Evolutionary conservation across 1,140 invertebrate genomes (phyloP), one percentile per base, ranked within the genome.

Genomic region (Samia ricini): DNA sequence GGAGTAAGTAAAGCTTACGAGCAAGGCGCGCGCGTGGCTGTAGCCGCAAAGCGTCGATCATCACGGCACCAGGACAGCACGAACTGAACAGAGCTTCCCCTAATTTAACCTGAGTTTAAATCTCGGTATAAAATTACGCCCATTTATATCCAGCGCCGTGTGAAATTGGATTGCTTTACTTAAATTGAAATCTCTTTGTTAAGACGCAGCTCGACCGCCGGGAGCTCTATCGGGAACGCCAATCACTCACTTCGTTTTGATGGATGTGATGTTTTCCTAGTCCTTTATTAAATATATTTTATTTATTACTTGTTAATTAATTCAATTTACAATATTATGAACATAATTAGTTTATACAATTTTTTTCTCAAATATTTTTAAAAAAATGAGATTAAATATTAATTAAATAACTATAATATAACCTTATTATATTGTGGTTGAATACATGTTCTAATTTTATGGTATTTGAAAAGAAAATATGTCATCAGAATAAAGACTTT

Each of bases 81-180:
- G 51, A 65, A 65, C 63, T 61, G 60, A 60, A 52, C 60, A 4
- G 23, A 52, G 58, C 58, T 50, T 56, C 60, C n/a, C 60, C 59
- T 71, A 72, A 71, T 65, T 66, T 61, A 76, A 64, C 57, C 52
- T 42, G 64, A 60, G 64, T 65, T 73, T 78, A 77, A 71, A 73
- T 71, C 66, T 60, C 62, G 61, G 67, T 73, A 65, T 76, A 77
- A 79, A 77, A 81, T 80, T 74, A 76, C 67, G 63, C 23, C 64
- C 79, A 76, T 79, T 79, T 72, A 67, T 77, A 75, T 57, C 65
- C 79, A 81, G 33, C 69, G 69, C 56, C 65, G 72, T 77, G 79
- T 77, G 76, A 81, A 81, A 81, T 81, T 79, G 69, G 72, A 76
- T 74, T 73, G 70, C 72, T 77, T 72, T 72, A 80, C 69, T 78